Conservation (phyloP, 2,797 vertebrate species). For the Xiphorhynchus erythropygius region DNA sequence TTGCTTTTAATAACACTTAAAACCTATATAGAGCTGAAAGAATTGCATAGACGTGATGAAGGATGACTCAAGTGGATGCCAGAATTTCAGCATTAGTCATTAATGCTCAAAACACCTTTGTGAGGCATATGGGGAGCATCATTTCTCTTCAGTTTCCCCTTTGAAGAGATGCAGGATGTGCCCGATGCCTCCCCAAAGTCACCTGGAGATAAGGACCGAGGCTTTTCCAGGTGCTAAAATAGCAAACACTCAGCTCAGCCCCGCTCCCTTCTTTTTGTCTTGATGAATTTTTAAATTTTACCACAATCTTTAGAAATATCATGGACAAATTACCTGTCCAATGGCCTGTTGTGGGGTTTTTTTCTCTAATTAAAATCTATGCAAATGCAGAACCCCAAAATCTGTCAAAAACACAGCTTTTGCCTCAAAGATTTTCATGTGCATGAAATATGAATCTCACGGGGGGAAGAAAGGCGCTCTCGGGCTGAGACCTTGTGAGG, state of each 20-base stretch:
- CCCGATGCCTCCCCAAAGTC: background rate
- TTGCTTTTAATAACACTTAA: conserved; percentile 54
- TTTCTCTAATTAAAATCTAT: conserved; percentile 28
- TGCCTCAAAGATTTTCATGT: background rate
- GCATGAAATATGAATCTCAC: background rate
- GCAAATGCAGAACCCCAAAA: background rate
- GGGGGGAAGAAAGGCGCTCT: background rate
- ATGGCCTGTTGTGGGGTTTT: background rate
- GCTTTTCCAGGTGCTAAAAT: background rate
- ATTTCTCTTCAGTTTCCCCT: background rate
- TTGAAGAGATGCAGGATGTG: background rate
- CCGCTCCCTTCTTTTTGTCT: background rate
- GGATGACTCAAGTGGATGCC: conserved; percentile 11
- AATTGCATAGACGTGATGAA: conserved; percentile 16
- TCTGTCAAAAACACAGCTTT: background rate
- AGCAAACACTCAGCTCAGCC: background rate
- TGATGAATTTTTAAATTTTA: background rate
- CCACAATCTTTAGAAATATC: background rate
- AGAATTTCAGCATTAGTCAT: background rate
- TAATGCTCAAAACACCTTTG: conserved; percentile 35
- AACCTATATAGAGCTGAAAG: conserved; percentile 26
- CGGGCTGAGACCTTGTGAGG: conserved; percentile 55
- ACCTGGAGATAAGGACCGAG: background rate
- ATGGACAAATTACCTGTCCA: conserved; percentile 5
- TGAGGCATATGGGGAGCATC: background rate